Conservation (phyloP, 2,888 invertebrate species). For the Scrobipalpa costella region DNA sequence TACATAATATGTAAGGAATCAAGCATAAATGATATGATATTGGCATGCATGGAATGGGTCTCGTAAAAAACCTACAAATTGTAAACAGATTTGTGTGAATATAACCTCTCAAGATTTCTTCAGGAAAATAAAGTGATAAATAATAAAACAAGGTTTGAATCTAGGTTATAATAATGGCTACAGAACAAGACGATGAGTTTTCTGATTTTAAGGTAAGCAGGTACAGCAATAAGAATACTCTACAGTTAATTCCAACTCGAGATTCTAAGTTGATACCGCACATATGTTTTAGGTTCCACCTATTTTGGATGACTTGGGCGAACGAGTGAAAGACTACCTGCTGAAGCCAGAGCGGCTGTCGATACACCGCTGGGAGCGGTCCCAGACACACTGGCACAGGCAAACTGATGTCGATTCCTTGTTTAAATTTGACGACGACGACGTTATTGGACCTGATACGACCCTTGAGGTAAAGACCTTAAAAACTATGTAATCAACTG, state of each 20-base stretch:
- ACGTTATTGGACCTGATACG: constrained; percentile 59
- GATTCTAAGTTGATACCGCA: not conserved
- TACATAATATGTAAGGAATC: not conserved
- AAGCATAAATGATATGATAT: not conserved
- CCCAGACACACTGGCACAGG: constrained; percentile 85
- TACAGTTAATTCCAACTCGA: not conserved
- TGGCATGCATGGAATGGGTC: not conserved
- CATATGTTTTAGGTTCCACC: constrained; percentile 79
- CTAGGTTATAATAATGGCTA: constrained; percentile 47
- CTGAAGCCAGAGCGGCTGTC: constrained; percentile 85
- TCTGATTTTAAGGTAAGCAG: constrained; percentile 54
- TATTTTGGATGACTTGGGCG: constrained; percentile 83
- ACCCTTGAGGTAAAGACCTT: constrained; percentile 60
- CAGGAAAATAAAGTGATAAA: not conserved
- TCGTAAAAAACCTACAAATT: not conserved
- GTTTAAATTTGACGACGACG: constrained; percentile 70
- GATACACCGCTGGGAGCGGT: constrained; percentile 85
- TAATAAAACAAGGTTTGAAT: not conserved
- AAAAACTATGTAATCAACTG: too few species aligned
- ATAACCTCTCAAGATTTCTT: not conserved
- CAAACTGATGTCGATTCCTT: constrained; percentile 76
- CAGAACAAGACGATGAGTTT: constrained; percentile 51
- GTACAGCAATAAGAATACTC: not conserved
- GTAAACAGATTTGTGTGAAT: not conserved
- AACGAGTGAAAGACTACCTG: constrained; percentile 84